A percentile compares a stretch with the other conserved stretches of the same genome.
Conservation (phyloP, 1,140 invertebrate genomes). For the Cylas formicarius region DNA sequence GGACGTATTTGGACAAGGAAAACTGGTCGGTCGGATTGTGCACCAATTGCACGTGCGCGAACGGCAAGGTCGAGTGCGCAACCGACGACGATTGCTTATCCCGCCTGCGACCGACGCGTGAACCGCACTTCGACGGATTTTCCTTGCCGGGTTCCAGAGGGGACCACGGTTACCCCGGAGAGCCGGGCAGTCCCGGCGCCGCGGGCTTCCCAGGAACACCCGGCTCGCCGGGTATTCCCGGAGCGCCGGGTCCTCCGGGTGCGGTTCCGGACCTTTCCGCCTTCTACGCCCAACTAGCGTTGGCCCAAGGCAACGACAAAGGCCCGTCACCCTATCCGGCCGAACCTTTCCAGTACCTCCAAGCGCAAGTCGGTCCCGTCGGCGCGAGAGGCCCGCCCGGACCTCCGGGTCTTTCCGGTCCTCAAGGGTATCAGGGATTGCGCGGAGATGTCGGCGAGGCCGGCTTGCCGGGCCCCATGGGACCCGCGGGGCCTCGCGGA, state of each 20-base stretch:
- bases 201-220: conserved; percentile 53
- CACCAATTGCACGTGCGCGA: conserved; percentile 54
- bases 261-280: conserved; percentile 64
- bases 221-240: conserved; percentile 60
- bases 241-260: conserved; percentile 61
- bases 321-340: conserved; percentile 49
- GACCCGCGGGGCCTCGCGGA: conserved; percentile 58
- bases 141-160: conserved; percentile 31
- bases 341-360: conserved; percentile 66
- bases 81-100: conserved; percentile 35
- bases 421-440: conserved; percentile 73
- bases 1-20: conserved; percentile 52
- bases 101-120: conserved; percentile 19
- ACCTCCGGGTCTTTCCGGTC: conserved; percentile 57
- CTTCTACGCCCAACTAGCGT: conserved; percentile 58
- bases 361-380: conserved; percentile 66
- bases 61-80: conserved; percentile 51
- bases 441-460: conserved; percentile 69
- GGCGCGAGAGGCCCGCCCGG: conserved; percentile 64
- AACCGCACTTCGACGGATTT: conserved; percentile 10
- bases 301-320: conserved; percentile 63
- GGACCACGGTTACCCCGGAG: conserved; percentile 39
- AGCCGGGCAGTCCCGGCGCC: conserved; percentile 54
- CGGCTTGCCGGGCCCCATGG: conserved; percentile 55
- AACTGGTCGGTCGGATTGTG: conserved; percentile 57